phyloP scores from a whole-genome alignment of 2,888 invertebrate species.

The Trichacis sp. region DNA sequence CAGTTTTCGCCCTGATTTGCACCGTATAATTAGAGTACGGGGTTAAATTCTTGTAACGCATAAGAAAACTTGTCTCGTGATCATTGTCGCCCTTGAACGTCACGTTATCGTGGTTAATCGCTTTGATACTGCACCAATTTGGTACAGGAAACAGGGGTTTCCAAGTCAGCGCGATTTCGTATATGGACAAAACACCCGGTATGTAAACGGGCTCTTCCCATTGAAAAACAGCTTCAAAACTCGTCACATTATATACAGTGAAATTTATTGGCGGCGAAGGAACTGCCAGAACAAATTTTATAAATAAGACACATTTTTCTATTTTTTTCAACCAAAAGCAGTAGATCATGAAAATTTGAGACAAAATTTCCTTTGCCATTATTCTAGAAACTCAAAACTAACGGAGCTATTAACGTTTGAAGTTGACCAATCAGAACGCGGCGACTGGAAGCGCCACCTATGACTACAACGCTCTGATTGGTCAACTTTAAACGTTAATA shows the following conservation, averaged over 20 bases:
- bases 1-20: conserved; percentile 55
- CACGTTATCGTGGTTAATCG: conserved; percentile 3
- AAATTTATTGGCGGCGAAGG: background rate
- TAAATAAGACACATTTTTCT: too few species aligned
- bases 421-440: too few species aligned
- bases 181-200: conserved; percentile 52
- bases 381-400: too few species aligned
- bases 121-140: conserved; percentile 45
- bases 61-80: conserved; percentile 6
- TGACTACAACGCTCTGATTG: too few species aligned
- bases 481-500: too few species aligned
- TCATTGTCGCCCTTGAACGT: background rate
- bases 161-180: conserved; percentile 51
- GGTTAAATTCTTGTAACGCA: conserved; percentile 32
- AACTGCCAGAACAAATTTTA: too few species aligned
- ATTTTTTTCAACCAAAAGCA: too few species aligned
- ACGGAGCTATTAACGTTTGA: too few species aligned
- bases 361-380: too few species aligned
- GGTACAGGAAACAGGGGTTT: conserved; percentile 47
- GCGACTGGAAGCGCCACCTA: too few species aligned
- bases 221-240: conserved; percentile 45
- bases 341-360: too few species aligned
- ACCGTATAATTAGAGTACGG: conserved; percentile 50
- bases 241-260: conserved; percentile 36
- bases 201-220: conserved; percentile 53